Conservation (phyloP, 2,888 invertebrate genomes). For the Smittia aterrima region DNA sequence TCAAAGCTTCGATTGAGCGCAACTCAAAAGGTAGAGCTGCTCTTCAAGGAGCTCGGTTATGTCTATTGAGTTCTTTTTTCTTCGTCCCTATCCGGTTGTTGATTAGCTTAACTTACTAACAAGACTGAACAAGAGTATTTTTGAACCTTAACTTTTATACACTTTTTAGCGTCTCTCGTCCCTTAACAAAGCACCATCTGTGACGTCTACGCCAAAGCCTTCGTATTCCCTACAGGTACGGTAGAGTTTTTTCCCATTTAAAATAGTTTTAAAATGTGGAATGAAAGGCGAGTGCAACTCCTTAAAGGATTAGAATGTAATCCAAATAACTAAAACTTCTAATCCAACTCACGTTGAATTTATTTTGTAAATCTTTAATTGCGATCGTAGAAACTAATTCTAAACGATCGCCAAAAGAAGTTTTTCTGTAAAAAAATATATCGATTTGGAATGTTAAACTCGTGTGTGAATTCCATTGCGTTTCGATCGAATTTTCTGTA, state of each 20-base stretch:
- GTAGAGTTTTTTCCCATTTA: slow-evolving; percentile 13
- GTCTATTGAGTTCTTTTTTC: background rate
- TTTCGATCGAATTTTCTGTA: background rate
- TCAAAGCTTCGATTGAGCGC: slow-evolving; percentile 53
- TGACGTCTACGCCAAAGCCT: slow-evolving; percentile 44
- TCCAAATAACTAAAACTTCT: slow-evolving; percentile 1
- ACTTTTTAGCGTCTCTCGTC: slow-evolving; percentile 42
- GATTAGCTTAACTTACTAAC: slow-evolving; percentile 26
- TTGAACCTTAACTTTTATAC: background rate
- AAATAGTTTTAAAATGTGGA: background rate
- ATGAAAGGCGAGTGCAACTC: background rate
- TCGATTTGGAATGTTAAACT: background rate
- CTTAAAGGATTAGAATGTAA: background rate
- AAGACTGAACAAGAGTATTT: slow-evolving; percentile 25
- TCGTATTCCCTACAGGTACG: slow-evolving; percentile 45
- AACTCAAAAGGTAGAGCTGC: slow-evolving; percentile 34
- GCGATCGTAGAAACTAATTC: no score
- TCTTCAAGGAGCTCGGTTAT: background rate
- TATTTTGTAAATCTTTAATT: no score
- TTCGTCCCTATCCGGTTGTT: background rate
- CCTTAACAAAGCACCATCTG: slow-evolving; percentile 41
- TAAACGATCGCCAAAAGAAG: no score
- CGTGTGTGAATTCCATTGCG: background rate
- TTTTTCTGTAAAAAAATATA: no score
- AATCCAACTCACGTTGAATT: background rate